These are phyloP conservation scores for Anastrepha ludens DNA, from an alignment of 1,140 invertebrate species.

Conservation along the genomic window DNA sequence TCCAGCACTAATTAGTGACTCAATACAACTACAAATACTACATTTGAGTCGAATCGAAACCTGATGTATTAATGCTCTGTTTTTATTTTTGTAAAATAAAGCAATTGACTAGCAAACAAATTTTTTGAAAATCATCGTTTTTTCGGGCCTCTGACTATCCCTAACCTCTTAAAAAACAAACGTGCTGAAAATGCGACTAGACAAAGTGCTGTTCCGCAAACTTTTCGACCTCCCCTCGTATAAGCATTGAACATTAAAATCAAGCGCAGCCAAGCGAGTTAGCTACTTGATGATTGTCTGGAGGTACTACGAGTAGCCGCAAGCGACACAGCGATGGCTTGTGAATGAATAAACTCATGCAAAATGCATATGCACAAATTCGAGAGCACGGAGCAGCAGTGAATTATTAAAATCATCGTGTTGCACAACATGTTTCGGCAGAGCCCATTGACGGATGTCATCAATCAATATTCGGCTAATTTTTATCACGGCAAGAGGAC, in stretches of 20 bases:
- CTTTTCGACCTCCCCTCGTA: too few species aligned
- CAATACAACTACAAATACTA: too few species aligned
- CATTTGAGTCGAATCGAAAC: too few species aligned
- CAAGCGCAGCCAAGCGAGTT: not conserved
- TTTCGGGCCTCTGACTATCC: too few species aligned
- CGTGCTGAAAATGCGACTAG: too few species aligned
- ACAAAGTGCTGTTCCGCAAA: too few species aligned
- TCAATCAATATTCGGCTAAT: slow-evolving; percentile 62
- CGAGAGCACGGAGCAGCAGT: not conserved
- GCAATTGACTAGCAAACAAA: too few species aligned
- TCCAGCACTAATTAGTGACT: too few species aligned
- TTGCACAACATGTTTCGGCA: not conserved
- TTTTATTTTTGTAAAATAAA: too few species aligned
- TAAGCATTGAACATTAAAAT: not conserved
- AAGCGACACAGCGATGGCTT: not conserved
- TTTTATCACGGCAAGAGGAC: not conserved
- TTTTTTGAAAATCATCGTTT: too few species aligned
- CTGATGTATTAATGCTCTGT: too few species aligned
- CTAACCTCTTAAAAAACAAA: too few species aligned
- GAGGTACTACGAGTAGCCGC: not conserved
- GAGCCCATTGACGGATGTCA: slow-evolving; percentile 69
- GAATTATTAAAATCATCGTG: not conserved
- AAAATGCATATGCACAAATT: not conserved
- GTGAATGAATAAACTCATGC: not conserved
- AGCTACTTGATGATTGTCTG: slow-evolving; percentile 6